Conservation (phyloP, 2,888 invertebrate genomes). For the Agrilus cyanescens region DNA sequence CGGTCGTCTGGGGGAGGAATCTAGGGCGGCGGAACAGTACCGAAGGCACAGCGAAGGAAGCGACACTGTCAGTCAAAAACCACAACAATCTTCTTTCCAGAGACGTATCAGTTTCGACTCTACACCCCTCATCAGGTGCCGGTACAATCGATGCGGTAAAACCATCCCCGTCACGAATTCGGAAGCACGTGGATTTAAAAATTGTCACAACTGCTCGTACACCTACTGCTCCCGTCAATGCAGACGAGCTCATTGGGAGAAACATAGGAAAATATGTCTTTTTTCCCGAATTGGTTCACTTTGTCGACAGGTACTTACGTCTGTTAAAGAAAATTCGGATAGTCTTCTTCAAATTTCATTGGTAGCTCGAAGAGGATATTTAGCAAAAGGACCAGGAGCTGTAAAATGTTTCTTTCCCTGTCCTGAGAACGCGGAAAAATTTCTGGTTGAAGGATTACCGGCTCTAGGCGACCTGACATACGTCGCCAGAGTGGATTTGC, state of each 20-base stretch:
- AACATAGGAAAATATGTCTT: constrained; percentile 80
- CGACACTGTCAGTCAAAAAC: constrained; percentile 33
- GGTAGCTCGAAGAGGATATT: constrained; percentile 72
- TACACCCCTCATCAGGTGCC: constrained; percentile 33
- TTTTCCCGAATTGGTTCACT: constrained; percentile 83
- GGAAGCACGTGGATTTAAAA: constrained; percentile 76
- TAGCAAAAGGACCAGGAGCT: constrained; percentile 78
- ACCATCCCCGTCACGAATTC: constrained; percentile 40
- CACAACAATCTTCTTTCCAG: constrained; percentile 13
- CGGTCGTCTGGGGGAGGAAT: constrained; percentile 21
- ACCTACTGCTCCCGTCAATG: constrained; percentile 89
- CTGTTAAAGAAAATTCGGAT: constrained; percentile 66
- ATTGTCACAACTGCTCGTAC: constrained; percentile 90
- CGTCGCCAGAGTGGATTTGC: constrained; percentile 72
- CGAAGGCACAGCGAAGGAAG: constrained; percentile 55
- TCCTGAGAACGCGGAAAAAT: constrained; percentile 75
- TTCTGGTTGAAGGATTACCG: constrained; percentile 65
- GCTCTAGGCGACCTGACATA: constrained; percentile 73
- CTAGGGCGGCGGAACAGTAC: constrained; percentile 29
- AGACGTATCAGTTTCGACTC: constrained; percentile 54
- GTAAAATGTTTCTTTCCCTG: constrained; percentile 85
- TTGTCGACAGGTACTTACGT: constrained; percentile 73
- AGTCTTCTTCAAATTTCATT: constrained; percentile 68
- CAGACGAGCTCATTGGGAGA: constrained; percentile 84
- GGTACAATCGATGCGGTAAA: constrained; percentile 13